Conservation (phyloP, 2,888 invertebrate species). For the Gastracanthus pulcherrimus region DNA sequence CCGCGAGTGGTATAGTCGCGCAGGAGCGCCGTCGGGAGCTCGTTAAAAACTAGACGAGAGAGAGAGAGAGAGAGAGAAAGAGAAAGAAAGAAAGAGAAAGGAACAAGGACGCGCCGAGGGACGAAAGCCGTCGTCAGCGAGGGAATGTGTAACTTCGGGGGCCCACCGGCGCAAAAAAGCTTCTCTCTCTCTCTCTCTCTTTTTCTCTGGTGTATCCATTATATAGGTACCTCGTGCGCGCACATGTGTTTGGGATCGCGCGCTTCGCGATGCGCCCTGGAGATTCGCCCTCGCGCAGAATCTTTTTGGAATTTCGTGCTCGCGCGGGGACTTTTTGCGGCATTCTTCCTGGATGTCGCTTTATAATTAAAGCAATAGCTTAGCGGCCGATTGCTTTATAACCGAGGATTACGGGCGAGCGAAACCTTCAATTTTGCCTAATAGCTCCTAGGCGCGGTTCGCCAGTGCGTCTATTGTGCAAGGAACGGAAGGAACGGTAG, state of each 20-base stretch:
- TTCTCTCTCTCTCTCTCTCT: neutral
- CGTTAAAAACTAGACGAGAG: constrained; percentile 50
- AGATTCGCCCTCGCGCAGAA: neutral
- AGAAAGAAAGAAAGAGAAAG: too few species aligned
- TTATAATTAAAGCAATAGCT: constrained; percentile 22
- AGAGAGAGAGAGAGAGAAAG: too few species aligned
- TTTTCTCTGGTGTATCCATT: neutral
- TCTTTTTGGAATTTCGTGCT: constrained; percentile 11
- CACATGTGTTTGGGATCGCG: too few species aligned
- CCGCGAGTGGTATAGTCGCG: too few species aligned
- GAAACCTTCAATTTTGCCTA: neutral
- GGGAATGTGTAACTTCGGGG: neutral
- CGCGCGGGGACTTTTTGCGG: neutral
- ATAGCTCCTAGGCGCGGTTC: too few species aligned
- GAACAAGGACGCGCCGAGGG: constrained; percentile 33
- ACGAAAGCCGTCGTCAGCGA: too few species aligned
- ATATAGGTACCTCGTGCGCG: neutral
- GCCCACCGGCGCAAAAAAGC: constrained; percentile 1
- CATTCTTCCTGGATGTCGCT: constrained; percentile 42
- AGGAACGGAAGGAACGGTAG: too few species aligned
- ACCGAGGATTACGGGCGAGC: too few species aligned
- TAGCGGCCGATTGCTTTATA: constrained; percentile 34
- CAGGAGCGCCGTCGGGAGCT: neutral
- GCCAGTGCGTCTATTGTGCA: too few species aligned
- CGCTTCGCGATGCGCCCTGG: too few species aligned